These are phyloP conservation scores for Pandemis heparana DNA, from an alignment of 2,888 invertebrate species.

Conservation along the genomic window DNA sequence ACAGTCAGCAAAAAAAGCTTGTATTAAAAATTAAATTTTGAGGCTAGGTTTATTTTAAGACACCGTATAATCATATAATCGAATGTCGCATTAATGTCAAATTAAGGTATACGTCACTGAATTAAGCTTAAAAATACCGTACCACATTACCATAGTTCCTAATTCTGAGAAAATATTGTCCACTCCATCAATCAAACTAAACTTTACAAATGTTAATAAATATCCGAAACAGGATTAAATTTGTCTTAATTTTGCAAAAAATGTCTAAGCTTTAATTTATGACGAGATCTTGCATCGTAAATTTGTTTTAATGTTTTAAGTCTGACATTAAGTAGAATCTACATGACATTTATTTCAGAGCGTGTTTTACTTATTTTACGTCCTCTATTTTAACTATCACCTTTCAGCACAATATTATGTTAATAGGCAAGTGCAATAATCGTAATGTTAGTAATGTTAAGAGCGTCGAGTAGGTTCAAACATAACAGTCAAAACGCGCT, in stretches of 20 bases:
- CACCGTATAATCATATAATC: too few relatives aligned
- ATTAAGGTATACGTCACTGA: slow-evolving; percentile 4
- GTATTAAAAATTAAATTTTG: too few relatives aligned
- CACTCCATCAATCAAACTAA: slow-evolving; percentile 26
- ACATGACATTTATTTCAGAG: slow-evolving; percentile 28
- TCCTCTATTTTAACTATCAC: neutral
- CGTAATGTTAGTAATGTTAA: neutral
- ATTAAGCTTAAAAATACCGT: slow-evolving; percentile 19
- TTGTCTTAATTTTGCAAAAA: slow-evolving; percentile 26
- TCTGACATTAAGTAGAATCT: slow-evolving; percentile 37
- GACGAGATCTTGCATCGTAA: slow-evolving; percentile 34
- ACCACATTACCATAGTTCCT: slow-evolving; percentile 15
- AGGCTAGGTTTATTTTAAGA: too few relatives aligned
- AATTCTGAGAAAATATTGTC: slow-evolving; percentile 13
- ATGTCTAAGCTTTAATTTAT: slow-evolving; percentile 31
- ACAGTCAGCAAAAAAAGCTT: too few relatives aligned
- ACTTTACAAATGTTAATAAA: slow-evolving; percentile 21
- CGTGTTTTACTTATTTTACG: slow-evolving; percentile 10
- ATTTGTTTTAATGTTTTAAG: slow-evolving; percentile 31
- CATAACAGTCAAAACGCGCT: neutral
- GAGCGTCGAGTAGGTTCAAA: neutral
- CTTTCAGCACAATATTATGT: slow-evolving; percentile 14
- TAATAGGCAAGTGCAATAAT: neutral
- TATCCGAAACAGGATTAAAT: slow-evolving; percentile 10
- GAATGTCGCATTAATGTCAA: neutral